These are phyloP conservation scores for Aleiodes leptofemur DNA, from an alignment of 2,888 invertebrate species.

Conservation along the genomic window DNA sequence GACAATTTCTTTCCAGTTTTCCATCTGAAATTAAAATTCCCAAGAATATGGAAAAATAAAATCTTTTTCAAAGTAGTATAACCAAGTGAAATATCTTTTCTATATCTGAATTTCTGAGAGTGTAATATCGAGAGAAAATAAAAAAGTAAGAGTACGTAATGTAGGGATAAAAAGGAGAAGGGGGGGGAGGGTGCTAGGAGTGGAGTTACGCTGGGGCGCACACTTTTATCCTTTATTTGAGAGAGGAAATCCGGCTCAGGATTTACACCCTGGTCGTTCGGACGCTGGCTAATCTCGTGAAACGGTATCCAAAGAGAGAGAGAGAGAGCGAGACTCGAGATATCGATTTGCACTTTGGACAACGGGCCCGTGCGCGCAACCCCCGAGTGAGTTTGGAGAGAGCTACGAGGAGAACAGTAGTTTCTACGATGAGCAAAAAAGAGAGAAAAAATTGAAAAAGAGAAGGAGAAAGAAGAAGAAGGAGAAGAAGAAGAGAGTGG, in stretches of 20 bases:
- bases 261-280: conserved; percentile 62
- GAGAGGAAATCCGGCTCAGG: conserved; percentile 55
- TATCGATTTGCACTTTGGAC: conserved; percentile 61
- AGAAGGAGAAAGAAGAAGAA: conserved; percentile 3
- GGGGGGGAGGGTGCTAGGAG: background rate
- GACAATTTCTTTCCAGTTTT: background rate
- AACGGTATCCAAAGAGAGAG: conserved; percentile 61
- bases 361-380: conserved; percentile 43
- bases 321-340: conserved; percentile 53
- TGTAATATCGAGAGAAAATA: conserved; percentile 20
- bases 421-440: background rate
- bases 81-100: conserved; percentile 22
- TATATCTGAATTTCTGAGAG: conserved; percentile 15
- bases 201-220: background rate
- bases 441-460: conserved; percentile 10
- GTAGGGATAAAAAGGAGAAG: conserved; percentile 22
- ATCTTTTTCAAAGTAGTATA: conserved; percentile 17
- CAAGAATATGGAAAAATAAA: background rate
- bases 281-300: conserved; percentile 64
- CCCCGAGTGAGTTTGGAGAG: background rate
- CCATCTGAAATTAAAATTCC: conserved; percentile 9
- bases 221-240: conserved; percentile 40
- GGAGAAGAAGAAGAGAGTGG: background rate
- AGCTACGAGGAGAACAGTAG: conserved; percentile 1
- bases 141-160: background rate